Base-by-base conservation (phyloP, 2,113 vertebrate genomes). In the Forbesichthys papilliferus region DNA sequence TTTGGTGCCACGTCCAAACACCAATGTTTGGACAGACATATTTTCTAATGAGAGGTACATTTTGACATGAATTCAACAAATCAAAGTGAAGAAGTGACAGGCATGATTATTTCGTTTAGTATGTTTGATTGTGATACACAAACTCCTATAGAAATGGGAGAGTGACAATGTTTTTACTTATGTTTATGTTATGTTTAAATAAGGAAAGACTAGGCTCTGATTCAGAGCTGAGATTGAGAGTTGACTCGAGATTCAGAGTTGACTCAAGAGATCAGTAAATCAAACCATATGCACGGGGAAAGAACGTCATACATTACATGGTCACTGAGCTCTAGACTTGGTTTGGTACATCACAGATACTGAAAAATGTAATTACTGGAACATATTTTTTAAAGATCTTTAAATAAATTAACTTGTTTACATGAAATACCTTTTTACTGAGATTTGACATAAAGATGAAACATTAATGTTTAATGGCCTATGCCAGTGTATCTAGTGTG, bases 181-280 rank as follows among this genome's bases (percentile, higher is more conserved):
- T 48, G 42, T 55, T 58, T 1, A 27, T 60, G 20, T 58, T 62
- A 46, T 10, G 36, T 57, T 33, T 20, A 77, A 80, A 71, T 33
- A 68, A 81, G 68, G 69, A 64, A 51, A 69, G 70, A 66, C 51
- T 6, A 80, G 74, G 70, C 75, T 75, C 82, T 74, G 78, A 84
- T 80, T 85, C 83, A 86, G 81, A 85, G 81, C 79, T 76, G 36
- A 42, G 36, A 42, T 42, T 42, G 5, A 42, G 36, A 5, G 7
- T 42, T 42, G 36, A 42, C 36, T 42, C 36, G 7, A 42, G 78
- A 84, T 80, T 85, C 83, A 86, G 81, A 66, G 48, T 49, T 20
- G 61, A 74, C 36, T 66, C 20, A n/a, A 70, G 36, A 73, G 52
- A 60, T 73, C 54, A 8, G 18, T 55, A 18, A 55, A 16, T 27